Base-by-base conservation (phyloP, 2,888 invertebrate genomes). In the Caradrina kadenii region DNA sequence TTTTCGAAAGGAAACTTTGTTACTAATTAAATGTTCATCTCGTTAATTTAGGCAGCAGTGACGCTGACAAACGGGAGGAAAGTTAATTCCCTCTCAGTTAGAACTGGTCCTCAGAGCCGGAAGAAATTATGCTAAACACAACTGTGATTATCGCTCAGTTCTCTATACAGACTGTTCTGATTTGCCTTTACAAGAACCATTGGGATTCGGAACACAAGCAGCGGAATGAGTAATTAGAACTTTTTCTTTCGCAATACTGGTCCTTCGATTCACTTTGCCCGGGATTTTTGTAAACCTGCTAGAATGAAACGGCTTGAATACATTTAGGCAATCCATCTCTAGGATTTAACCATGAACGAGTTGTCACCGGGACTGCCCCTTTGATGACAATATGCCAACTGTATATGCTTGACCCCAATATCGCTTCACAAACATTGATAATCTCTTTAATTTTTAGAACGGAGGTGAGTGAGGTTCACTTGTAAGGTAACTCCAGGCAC, bases 11-110 rank as follows among this genome's bases (percentile, higher is more conserved):
- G n/a, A 66, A 80, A 61, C 49, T 81, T 73, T 59, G 65, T 52
- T 66, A 49, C 76, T 67, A 77, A 75, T 80, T 73, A 75, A 83
- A 80, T 78, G 66, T 75, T 75, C 69, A 72, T 77, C 64, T 72
- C 63, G 54, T 71, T 75, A 60, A 77, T 70, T 75, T 17, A 22
- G 68, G 53, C 64, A 26, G 58, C 64, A 65, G 55, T 64, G 73
- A 75, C 55, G 64, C 62, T 73, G 73, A 80, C 70, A 75, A 78
- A 83, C 50, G 70, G 53, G 72, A 68, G 53, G 48, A 8, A 21
- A 79, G 52, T 69, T 69, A 80, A 63, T 65, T 63, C 71, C 55
- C 60, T 80, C 53, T 22, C 55, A 63, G 64, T 50, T 19, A 54
- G 63, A 17, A 26, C 39, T 39, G 52, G 31, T 53, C 71, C 49